Evolutionary conservation across 1,140 invertebrate species (phyloP), one percentile per base, ranked within the genome.

Genomic region (Stratiolaelaps scimitus): DNA sequence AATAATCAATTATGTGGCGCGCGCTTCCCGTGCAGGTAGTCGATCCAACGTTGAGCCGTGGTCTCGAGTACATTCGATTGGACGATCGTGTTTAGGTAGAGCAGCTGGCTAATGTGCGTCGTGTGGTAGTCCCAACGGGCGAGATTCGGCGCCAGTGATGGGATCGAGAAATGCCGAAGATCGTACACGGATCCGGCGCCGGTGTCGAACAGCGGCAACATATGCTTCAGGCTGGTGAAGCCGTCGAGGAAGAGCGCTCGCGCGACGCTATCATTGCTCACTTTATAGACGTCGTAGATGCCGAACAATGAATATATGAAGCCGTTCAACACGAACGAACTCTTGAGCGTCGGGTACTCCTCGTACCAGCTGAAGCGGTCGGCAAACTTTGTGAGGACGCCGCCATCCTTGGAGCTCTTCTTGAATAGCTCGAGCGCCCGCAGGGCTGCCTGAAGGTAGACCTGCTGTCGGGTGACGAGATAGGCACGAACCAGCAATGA

Each of bases 261-360:
- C 15, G 86, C 86, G 73, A 88, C 83, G 7, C 83, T 80, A 17
- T 67, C 73, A 20, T 69, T 60, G 13, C n/a, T 26, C 26, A 67
- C 67, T n/a, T 65, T 56, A 64, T 46, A 83, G 29, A 40, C 77
- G 79, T 98, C 94, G 74, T 97, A 96, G 0, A 98, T 80, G 2
- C 95, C 95, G 66, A 98, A 82, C 1, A 99, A 80, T 0, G 94
- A 92, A 77, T 96, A 98, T 71, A 99, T 95, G 76, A 99, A 98
- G 30, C 95, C 95, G 78, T 99, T 98, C 1, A 99, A 82, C 7
- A 98, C 93, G 77, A 94, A 97, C 2, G 89, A 89, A 4, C 89
- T 82, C 0, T 94, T 94, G 43, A 82, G 85, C 0, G 95, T 98
- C 5, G 95, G 95, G 76, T 98, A 99, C 74, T 99, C 95, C 76